Conservation (phyloP, 2,888 invertebrate species). For the Blastobasis adustella region DNA sequence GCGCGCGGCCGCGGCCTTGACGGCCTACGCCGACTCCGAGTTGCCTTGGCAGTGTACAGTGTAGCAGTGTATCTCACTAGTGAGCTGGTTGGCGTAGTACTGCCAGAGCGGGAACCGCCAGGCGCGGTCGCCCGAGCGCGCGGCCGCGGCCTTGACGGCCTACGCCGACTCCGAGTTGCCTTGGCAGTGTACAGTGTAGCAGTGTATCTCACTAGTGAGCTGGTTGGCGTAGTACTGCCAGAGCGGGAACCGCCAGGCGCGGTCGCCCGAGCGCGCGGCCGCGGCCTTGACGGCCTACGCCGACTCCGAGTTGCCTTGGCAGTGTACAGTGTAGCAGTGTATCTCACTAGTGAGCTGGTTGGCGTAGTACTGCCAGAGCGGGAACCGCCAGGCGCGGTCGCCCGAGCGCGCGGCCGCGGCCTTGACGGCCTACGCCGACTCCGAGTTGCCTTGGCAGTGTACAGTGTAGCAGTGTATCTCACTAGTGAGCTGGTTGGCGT, state of each 20-base stretch:
- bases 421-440: constrained; percentile 77
- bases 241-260: constrained; percentile 88
- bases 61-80: constrained; percentile 27
- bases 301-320: constrained; percentile 65
- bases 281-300: constrained; percentile 80
- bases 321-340: too few species aligned
- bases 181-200: too few species aligned
- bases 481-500: constrained; percentile 73
- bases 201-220: constrained; percentile 50
- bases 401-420: constrained; percentile 80
- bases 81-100: constrained; percentile 77
- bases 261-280: constrained; percentile 81
- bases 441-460: constrained; percentile 58
- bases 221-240: constrained; percentile 80
- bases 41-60: constrained; percentile 41
- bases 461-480: not conserved
- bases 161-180: constrained; percentile 77
- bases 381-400: constrained; percentile 88
- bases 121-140: constrained; percentile 82
- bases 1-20: constrained; percentile 77
- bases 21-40: constrained; percentile 76
- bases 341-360: constrained; percentile 63
- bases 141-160: constrained; percentile 79
- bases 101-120: constrained; percentile 88
- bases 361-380: constrained; percentile 82